Evolutionary conservation across 2,797 vertebrate genomes (phyloP).

Genomic region (Sebastes reedi): DNA sequence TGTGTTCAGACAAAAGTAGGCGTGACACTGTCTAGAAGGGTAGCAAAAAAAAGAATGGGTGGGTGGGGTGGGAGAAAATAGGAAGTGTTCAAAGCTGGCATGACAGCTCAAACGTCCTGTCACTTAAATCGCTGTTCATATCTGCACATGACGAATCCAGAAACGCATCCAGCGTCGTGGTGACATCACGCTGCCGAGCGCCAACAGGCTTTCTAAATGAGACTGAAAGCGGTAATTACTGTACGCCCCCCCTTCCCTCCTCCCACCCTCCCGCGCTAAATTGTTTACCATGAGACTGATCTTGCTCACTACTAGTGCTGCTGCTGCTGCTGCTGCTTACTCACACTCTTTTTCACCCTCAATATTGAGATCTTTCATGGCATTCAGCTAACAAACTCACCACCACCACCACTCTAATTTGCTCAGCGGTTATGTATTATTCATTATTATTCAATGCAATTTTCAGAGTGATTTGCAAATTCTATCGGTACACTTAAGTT

Average conservation of each 20-base stretch:
- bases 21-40: slow-evolving; percentile 53
- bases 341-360: slow-evolving; percentile 67
- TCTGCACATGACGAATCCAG: slow-evolving; percentile 58
- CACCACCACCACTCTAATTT: slow-evolving; percentile 67
- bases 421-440: slow-evolving; percentile 74
- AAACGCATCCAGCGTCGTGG: slow-evolving; percentile 56
- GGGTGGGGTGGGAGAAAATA: neutral
- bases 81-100: slow-evolving; percentile 61
- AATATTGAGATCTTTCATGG: slow-evolving; percentile 69
- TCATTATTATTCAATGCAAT: slow-evolving; percentile 71
- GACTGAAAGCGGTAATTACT: slow-evolving; percentile 77
- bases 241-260: slow-evolving; percentile 4
- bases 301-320: slow-evolving; percentile 51
- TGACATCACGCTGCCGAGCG: slow-evolving; percentile 59
- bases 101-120: slow-evolving; percentile 73
- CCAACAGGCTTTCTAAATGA: slow-evolving; percentile 79
- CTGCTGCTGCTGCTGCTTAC: slow-evolving; percentile 54
- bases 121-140: slow-evolving; percentile 72
- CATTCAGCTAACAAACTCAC: slow-evolving; percentile 62
- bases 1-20: slow-evolving; percentile 72
- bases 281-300: slow-evolving; percentile 81
- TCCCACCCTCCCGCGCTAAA: slow-evolving; percentile 60
- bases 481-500: slow-evolving; percentile 75
- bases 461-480: slow-evolving; percentile 77
- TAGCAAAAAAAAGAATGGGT: slow-evolving; percentile 2